Evolutionary conservation across 2,113 vertebrate species (phyloP).

Genomic region (Genyomyrus donnyi): DNA sequence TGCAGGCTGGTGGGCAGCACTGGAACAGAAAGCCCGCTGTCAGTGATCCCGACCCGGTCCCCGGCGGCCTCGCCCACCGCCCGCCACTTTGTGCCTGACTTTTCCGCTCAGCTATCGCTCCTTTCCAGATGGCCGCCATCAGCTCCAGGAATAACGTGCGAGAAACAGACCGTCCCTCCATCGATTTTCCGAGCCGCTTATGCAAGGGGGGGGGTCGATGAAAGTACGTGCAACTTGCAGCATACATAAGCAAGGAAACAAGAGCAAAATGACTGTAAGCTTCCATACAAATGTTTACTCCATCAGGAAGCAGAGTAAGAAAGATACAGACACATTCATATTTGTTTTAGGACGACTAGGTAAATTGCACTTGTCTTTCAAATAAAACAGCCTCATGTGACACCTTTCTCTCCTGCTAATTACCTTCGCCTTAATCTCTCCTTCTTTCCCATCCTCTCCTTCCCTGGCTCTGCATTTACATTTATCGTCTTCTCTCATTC

Average conservation of each 20-base stretch:
- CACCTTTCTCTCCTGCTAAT: background rate
- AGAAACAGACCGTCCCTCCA: background rate
- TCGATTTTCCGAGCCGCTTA: constrained; percentile 8
- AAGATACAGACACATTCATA: background rate
- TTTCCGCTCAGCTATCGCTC: background rate
- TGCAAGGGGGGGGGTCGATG: background rate
- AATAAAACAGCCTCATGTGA: background rate
- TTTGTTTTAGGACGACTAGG: background rate
- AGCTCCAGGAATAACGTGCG: background rate
- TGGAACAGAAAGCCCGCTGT: background rate
- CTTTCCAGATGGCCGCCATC: background rate
- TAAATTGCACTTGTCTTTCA: background rate
- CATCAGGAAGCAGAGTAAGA: background rate
- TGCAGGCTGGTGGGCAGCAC: background rate
- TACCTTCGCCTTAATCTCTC: background rate
- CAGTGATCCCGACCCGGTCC: background rate
- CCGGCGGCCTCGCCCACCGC: background rate
- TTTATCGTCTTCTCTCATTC: background rate
- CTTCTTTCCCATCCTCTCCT: background rate
- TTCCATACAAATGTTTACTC: background rate
- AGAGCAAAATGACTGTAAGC: background rate
- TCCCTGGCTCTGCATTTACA: background rate
- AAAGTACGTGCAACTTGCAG: background rate
- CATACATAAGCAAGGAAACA: background rate
- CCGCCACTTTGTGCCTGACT: background rate